phyloP scores from a whole-genome alignment of 2,113 vertebrate genomes.

The Camarhynchus parvulus region DNA sequence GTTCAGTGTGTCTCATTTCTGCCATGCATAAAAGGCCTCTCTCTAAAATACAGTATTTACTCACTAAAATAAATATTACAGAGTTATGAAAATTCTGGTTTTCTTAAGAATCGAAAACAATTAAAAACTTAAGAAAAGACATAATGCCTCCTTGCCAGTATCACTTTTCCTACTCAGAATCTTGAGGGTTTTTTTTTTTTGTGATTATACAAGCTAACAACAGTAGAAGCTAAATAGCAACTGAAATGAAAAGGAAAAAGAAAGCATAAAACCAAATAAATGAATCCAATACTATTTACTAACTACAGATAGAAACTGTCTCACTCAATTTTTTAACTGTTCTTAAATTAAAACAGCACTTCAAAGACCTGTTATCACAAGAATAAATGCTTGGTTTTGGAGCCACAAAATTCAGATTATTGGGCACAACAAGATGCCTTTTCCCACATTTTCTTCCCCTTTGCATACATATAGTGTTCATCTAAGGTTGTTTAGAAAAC shows the following conservation, averaged over 20 bases:
- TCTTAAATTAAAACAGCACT: background rate
- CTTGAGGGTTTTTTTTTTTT: background rate
- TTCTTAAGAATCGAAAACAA: background rate
- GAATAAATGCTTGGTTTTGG: background rate
- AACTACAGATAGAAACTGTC: background rate
- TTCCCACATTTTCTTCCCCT: background rate
- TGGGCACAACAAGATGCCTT: background rate
- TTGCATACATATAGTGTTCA: background rate
- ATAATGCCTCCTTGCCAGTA: background rate
- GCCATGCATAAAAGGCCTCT: background rate
- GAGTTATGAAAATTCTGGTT: background rate
- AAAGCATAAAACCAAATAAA: background rate
- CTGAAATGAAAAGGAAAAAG: background rate
- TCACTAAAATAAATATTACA: background rate
- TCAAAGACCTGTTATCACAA: background rate
- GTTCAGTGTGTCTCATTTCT: background rate
- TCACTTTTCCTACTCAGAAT: background rate
- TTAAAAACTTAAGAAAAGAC: background rate
- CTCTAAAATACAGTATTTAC: background rate
- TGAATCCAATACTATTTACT: background rate
- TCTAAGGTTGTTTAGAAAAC: background rate
- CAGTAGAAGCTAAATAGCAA: background rate
- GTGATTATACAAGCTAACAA: background rate
- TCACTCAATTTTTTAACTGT: fast-evolving
- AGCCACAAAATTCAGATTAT: background rate